phyloP scores from a whole-genome alignment of 2,797 vertebrate genomes.

The Gila robusta region DNA sequence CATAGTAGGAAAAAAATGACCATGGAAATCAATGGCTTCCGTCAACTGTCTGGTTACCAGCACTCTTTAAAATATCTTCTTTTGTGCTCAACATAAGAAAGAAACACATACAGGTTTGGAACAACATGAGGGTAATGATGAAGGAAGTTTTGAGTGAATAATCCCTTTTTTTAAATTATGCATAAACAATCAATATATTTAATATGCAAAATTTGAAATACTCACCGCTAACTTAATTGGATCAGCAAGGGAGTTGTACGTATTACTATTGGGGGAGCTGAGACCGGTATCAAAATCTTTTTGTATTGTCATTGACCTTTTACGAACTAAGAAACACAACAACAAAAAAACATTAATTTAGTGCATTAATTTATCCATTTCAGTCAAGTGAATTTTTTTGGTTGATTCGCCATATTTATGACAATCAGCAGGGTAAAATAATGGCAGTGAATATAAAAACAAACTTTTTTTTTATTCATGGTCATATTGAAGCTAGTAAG shows the following conservation, averaged over 20 bases:
- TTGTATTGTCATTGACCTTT: slow-evolving; percentile 55
- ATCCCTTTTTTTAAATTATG: not conserved
- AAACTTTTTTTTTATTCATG: not conserved
- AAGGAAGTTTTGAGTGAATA: slow-evolving; percentile 36
- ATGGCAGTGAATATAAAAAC: too few relatives aligned
- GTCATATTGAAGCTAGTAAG: too few relatives aligned
- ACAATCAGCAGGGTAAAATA: not conserved
- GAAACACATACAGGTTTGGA: too few relatives aligned
- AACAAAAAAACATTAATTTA: not conserved
- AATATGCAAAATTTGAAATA: not conserved
- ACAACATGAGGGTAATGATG: too few relatives aligned
- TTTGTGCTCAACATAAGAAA: too few relatives aligned
- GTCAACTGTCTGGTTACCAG: too few relatives aligned
- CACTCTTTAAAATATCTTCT: too few relatives aligned
- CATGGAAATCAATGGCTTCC: too few relatives aligned
- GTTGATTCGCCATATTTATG: not conserved
- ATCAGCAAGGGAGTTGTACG: slow-evolving; percentile 8
- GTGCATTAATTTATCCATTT: not conserved
- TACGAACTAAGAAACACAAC: not conserved
- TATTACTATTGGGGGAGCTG: not conserved
- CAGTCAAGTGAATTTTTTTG: not conserved
- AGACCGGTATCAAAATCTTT: slow-evolving; percentile 31
- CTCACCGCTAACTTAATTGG: slow-evolving; percentile 62
- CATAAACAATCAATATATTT: not conserved
- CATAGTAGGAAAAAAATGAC: too few relatives aligned